These are phyloP conservation scores for Pogonocherus hispidulus DNA, from an alignment of 2,888 invertebrate genomes.

Conservation along the genomic window DNA sequence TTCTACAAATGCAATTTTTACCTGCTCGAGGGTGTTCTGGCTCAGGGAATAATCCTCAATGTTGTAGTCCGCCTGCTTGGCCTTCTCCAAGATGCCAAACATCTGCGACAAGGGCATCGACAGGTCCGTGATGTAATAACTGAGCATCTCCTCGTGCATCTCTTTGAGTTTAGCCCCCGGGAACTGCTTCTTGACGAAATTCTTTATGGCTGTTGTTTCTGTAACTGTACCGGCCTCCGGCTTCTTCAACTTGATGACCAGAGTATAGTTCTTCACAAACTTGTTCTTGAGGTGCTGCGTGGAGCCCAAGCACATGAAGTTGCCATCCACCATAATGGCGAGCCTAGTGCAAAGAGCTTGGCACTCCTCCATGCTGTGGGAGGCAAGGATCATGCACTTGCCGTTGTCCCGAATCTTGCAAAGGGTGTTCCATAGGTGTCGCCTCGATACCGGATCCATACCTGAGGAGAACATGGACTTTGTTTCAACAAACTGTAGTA, in stretches of 20 bases:
- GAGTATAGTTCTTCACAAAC: constrained; percentile 75
- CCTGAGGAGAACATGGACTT: constrained; percentile 72
- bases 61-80: constrained; percentile 63
- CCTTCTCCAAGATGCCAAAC: constrained; percentile 81
- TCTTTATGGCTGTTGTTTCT: constrained; percentile 53
- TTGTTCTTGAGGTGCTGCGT: constrained; percentile 87
- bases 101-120: constrained; percentile 80
- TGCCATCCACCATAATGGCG: constrained; percentile 90
- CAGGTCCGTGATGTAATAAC: constrained; percentile 77
- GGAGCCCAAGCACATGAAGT: constrained; percentile 84
- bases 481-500: too few relatives aligned
- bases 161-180: constrained; percentile 71
- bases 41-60: constrained; percentile 87
- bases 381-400: constrained; percentile 84
- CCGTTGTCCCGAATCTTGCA: constrained; percentile 79
- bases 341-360: constrained; percentile 86
- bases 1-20: too few relatives aligned
- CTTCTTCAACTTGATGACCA: constrained; percentile 67
- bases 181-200: constrained; percentile 60
- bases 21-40: constrained; percentile 86
- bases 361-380: constrained; percentile 91
- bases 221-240: constrained; percentile 22
- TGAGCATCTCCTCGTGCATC: constrained; percentile 79
- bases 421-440: constrained; percentile 85
- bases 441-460: constrained; percentile 85